These are phyloP conservation scores for Furcula furcula DNA, from an alignment of 2,888 invertebrate species.

Conservation along the genomic window DNA sequence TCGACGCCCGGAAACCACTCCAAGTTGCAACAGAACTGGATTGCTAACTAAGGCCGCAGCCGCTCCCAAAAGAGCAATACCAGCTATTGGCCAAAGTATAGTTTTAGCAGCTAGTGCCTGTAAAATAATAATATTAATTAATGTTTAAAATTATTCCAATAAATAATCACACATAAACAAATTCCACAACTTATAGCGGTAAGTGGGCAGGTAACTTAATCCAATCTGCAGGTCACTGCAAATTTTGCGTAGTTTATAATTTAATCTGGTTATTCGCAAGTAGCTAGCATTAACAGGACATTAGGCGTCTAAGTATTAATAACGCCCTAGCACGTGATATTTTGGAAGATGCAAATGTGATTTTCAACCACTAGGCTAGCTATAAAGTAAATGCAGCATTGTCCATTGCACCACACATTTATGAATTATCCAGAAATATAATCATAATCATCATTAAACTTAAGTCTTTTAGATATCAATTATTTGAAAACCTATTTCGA, in stretches of 20 bases:
- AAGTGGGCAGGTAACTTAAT: too few species aligned
- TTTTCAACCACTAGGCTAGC: not conserved
- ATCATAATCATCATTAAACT: too few species aligned
- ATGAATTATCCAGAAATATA: too few species aligned
- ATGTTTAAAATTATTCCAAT: too few species aligned
- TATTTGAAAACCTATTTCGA: too few species aligned
- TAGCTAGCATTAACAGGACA: not conserved
- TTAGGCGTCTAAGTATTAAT: constrained; percentile 9
- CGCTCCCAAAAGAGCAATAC: constrained; percentile 90
- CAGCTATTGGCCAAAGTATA: constrained; percentile 87
- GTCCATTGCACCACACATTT: too few species aligned
- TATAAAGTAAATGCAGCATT: too few species aligned
- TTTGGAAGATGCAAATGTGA: constrained; percentile 10
- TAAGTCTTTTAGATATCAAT: too few species aligned
- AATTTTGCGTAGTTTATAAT: not conserved
- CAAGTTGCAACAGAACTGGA: constrained; percentile 89
- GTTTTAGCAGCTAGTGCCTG: constrained; percentile 84
- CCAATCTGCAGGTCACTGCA: not conserved
- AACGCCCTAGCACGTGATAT: constrained; percentile 9
- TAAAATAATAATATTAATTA: constrained; percentile 37
- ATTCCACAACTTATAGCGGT: too few species aligned
- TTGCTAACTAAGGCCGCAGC: constrained; percentile 90
- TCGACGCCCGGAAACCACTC: constrained; percentile 85
- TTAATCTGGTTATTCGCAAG: constrained; percentile 1
- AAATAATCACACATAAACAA: too few species aligned